Evolutionary conservation across 1,140 invertebrate species (phyloP).

Genomic region (Leptopilina boulardi): DNA sequence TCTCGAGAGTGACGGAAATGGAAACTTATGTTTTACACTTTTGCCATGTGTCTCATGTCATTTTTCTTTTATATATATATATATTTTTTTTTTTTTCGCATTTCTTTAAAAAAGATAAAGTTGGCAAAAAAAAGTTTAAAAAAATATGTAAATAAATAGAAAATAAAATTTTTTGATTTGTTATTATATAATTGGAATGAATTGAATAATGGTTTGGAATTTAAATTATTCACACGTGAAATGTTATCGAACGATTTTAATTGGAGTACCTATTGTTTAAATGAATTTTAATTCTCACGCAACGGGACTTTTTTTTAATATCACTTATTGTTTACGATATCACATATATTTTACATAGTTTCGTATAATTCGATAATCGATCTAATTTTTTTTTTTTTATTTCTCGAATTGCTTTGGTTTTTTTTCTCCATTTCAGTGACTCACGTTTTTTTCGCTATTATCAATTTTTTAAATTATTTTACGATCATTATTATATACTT

Average conservation of each 20-base stretch:
- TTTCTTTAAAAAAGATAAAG: not conserved
- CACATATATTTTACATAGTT: slow-evolving; percentile 1
- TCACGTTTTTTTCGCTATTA: not conserved
- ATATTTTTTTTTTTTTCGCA: not conserved
- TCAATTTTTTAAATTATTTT: not conserved
- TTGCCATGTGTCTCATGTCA: not conserved
- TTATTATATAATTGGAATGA: too few relatives aligned
- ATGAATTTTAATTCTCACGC: not conserved
- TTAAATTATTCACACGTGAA: too few relatives aligned
- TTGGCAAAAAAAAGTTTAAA: too few relatives aligned
- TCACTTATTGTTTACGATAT: slow-evolving; percentile 21
- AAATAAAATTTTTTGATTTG: too few relatives aligned
- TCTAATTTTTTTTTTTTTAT: not conserved
- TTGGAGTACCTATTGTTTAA: not conserved
- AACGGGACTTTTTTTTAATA: slow-evolving; percentile 5
- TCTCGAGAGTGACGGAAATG: not conserved
- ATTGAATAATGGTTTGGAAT: too few relatives aligned
- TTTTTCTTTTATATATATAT: not conserved
- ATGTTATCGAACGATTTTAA: not conserved
- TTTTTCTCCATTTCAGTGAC: slow-evolving; percentile 2
- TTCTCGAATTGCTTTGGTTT: not conserved
- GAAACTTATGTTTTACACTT: not conserved
- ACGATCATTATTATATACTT: not conserved
- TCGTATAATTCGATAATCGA: not conserved
- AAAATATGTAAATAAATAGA: too few relatives aligned